Base-by-base conservation (phyloP, 2,113 vertebrate species). In the Rhodinocichla rosea region DNA sequence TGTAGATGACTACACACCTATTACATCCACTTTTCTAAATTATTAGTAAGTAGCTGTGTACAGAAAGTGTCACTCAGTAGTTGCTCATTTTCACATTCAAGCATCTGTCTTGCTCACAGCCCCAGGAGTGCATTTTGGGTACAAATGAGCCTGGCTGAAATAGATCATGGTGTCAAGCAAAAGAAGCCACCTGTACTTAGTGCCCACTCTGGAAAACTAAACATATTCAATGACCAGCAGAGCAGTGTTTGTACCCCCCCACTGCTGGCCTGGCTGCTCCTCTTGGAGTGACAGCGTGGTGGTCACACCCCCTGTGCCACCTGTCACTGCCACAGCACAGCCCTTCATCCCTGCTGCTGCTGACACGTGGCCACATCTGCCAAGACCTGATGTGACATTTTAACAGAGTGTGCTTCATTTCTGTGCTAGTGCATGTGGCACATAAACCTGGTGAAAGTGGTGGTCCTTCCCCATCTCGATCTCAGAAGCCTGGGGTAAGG, bases 21-120 rank as follows among this genome's bases (percentile, higher is more conserved):
- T 96, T 96, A 94, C 77, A 95, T 91, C 77, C 81, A 95, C 92
- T 94, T 97, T 91, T 87, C 84, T 64, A 94, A 96, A 96, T 97
- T 82, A 95, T 97, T 94, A 87, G 60, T 89, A 87, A 96, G 83
- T 82, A 92, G 40, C 60, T 89, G 89, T 78, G 77, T 94, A 82
- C 73, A 64, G 69, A 81, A 92, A 77, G 44, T 82, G 83, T 92
- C 95, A 80, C 59, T 90, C 80, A 75, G 44, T 33, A 33, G 70
- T 65, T 75, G 56, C 76, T 92, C 81, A 62, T 79, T 91, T 95
- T 73, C 73, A 71, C n/a, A 19, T 71, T 67, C 17, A 67, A 64
- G 32, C 37, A 37, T 69, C 80, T 75, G 55, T 83, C 74, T 87
- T 79, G 20, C 47, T 90, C 73, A 15, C 14, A 68, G 56, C 62